Evolutionary conservation across 2,797 vertebrate genomes (phyloP).

Genomic region (Enteromius paludinosus): DNA sequence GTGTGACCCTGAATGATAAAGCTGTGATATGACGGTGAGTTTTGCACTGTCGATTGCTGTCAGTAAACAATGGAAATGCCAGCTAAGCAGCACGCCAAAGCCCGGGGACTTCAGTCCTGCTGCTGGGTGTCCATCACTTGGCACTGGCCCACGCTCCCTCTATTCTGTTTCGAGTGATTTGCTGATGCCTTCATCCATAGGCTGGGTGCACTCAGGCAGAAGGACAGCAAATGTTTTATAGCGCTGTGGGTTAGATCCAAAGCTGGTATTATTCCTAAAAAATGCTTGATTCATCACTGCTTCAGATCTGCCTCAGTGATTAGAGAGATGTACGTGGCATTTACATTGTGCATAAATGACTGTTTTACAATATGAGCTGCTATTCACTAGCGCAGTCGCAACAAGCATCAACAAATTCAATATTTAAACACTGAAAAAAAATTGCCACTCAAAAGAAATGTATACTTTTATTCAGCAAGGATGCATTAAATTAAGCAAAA

Average conservation of each 20-base stretch:
- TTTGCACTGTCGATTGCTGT: constrained; percentile 52
- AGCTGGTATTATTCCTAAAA: constrained; percentile 51
- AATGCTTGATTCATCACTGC: constrained; percentile 40
- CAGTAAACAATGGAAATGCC: constrained; percentile 67
- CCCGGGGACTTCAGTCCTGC: constrained; percentile 50
- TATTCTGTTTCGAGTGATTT: constrained; percentile 62
- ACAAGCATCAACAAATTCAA: neutral
- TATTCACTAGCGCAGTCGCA: neutral
- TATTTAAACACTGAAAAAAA: neutral
- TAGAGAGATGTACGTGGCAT: neutral
- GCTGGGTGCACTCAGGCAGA: constrained; percentile 58
- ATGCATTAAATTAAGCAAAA: neutral
- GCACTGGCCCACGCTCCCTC: constrained; percentile 34
- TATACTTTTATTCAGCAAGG: neutral
- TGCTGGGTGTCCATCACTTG: constrained; percentile 49
- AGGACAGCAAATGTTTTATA: constrained; percentile 57
- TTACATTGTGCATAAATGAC: neutral
- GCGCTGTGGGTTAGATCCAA: constrained; percentile 30
- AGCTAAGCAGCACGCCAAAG: constrained; percentile 65
- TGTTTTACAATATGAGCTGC: neutral
- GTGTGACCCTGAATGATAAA: neutral
- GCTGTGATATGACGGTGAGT: constrained; percentile 56
- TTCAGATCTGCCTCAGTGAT: constrained; percentile 25
- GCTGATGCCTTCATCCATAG: constrained; percentile 63
- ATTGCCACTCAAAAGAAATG: neutral